Conservation (phyloP, 2,113 vertebrate species). For the Callionymus lyra region DNA sequence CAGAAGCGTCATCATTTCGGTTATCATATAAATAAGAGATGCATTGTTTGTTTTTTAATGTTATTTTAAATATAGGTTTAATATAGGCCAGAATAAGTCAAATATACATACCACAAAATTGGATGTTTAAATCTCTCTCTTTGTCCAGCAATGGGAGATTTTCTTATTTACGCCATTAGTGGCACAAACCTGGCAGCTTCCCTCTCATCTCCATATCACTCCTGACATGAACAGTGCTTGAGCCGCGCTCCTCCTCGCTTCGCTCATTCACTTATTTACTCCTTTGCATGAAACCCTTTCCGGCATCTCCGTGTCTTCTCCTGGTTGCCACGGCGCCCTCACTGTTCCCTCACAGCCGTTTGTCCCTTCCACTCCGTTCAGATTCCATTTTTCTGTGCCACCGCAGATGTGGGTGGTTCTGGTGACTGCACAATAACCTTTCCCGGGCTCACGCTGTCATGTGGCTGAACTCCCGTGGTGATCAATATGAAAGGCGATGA, state of each 20-base stretch:
- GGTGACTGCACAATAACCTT: conserved; percentile 61
- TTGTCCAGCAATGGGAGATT: too few species aligned
- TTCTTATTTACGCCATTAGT: too few species aligned
- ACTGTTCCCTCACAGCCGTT: conserved; percentile 6
- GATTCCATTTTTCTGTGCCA: conserved; percentile 45
- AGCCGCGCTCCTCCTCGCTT: conserved; percentile 15
- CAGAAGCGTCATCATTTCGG: too few species aligned
- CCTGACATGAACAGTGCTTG: conserved; percentile 60
- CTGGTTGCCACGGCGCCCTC: conserved; percentile 16
- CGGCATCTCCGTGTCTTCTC: conserved; percentile 11
- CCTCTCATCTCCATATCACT: conserved; percentile 55
- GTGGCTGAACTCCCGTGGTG: conserved; percentile 28
- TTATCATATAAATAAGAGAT: too few species aligned
- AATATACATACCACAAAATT: too few species aligned
- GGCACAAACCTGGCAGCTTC: conserved; percentile 1
- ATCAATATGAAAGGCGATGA: conserved; percentile 29
- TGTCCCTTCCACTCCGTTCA: conserved; percentile 19
- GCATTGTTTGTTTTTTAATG: too few species aligned
- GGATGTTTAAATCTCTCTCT: too few species aligned
- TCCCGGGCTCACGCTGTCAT: conserved; percentile 35
- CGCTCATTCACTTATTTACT: conserved; percentile 18
- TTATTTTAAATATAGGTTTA: too few species aligned
- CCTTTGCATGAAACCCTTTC: conserved; percentile 18
- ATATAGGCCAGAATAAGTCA: too few species aligned
- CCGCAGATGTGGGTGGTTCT: conserved; percentile 59